phyloP scores from a whole-genome alignment of 2,113 vertebrate species.

The Spilogale gracilis region DNA sequence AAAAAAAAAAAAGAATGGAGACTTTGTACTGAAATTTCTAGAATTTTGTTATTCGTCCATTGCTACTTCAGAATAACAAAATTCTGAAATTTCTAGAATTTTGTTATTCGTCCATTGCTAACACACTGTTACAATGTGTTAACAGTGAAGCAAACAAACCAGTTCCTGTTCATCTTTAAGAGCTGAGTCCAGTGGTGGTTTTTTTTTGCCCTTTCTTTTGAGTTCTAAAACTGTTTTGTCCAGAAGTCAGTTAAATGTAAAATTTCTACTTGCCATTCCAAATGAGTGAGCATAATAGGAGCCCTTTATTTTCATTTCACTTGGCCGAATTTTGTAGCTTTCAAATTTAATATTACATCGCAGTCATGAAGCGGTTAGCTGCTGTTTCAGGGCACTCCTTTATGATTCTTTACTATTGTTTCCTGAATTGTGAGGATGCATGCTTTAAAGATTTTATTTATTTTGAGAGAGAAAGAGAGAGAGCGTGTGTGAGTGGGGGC shows the following conservation, averaged over 20 bases:
- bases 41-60: not conserved
- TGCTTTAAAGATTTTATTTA: not conserved
- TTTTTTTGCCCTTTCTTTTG: not conserved
- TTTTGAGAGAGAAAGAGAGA: not conserved
- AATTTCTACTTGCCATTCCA: not conserved
- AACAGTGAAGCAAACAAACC: too few relatives aligned
- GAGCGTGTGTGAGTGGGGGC: not conserved
- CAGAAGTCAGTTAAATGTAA: not conserved
- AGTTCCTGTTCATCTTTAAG: not conserved
- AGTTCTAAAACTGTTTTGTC: not conserved
- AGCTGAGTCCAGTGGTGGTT: not conserved
- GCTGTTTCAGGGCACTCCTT: not conserved
- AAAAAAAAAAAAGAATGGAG: not conserved
- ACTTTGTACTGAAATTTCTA: conserved; percentile 3
- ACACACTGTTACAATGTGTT: too few relatives aligned
- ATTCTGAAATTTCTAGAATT: conserved; percentile 16
- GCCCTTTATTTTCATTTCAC: not conserved
- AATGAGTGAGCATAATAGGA: not conserved
- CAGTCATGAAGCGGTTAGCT: too few relatives aligned
- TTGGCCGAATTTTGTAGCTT: not conserved
- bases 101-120: not conserved
- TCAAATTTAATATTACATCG: not conserved
- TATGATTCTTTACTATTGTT: not conserved
- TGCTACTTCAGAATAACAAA: too few relatives aligned
- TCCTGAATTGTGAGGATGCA: not conserved